Conservation (phyloP, 2,113 vertebrate genomes). For the Spermophilus dauricus region DNA sequence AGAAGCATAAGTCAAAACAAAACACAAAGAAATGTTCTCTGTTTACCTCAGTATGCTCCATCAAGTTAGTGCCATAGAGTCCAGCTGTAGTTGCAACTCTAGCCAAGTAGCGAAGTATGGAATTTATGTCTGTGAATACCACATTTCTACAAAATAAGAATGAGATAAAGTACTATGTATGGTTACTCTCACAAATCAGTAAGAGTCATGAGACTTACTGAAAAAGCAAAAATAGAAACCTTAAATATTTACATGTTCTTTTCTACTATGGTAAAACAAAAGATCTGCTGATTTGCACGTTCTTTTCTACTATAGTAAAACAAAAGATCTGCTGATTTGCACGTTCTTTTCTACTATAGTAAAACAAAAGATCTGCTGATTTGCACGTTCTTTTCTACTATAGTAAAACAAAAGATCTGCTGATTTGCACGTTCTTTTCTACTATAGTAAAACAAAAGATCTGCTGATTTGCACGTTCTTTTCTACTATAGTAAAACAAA, state of each 20-base stretch:
- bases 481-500: no score
- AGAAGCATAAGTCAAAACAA: neutral
- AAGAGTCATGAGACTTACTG: neutral
- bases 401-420: no score
- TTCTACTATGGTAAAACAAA: neutral
- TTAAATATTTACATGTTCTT: neutral
- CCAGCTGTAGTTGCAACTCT: slow-evolving; percentile 91
- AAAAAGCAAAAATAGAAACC: slow-evolving; percentile 31
- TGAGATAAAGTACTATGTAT: slow-evolving; percentile 7
- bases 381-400: no score
- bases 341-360: neutral
- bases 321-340: neutral
- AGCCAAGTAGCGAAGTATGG: slow-evolving; percentile 96
- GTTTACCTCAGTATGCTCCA: slow-evolving; percentile 97
- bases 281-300: neutral
- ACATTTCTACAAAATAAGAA: slow-evolving; percentile 87
- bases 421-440: no score
- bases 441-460: no score
- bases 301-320: neutral
- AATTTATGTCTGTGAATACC: slow-evolving; percentile 94
- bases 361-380: no score
- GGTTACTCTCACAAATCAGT: neutral
- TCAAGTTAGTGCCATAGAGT: slow-evolving; percentile 94
- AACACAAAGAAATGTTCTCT: rapidly evolving
- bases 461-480: no score